Conservation (phyloP, 2,888 invertebrate genomes). For the Clitarchus hookeri region DNA sequence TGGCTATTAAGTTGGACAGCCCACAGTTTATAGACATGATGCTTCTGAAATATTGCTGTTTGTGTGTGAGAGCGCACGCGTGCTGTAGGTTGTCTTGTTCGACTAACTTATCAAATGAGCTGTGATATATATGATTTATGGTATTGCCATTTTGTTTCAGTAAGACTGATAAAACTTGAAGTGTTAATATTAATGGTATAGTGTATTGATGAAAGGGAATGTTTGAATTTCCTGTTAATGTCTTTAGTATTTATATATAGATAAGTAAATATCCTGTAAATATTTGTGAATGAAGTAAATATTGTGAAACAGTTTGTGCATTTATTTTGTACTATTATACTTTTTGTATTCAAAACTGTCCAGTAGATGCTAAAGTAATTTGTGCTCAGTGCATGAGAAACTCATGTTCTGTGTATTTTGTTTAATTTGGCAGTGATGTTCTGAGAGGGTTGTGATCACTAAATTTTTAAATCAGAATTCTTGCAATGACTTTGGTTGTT, state of each 20-base stretch:
- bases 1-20: too few species aligned
- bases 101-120: not conserved
- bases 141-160: not conserved
- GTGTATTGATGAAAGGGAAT: not conserved
- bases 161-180: slow-evolving; percentile 6
- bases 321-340: too few species aligned
- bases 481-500: too few species aligned
- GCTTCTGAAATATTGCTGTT: not conserved
- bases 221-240: not conserved
- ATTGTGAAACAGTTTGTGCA: not conserved
- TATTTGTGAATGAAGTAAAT: not conserved
- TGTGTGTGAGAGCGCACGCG: not conserved
- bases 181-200: not conserved
- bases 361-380: too few species aligned
- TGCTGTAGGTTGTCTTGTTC: not conserved
- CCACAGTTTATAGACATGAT: not conserved
- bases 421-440: too few species aligned
- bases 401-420: too few species aligned
- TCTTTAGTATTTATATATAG: not conserved
- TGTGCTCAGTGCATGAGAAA: too few species aligned
- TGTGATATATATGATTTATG: slow-evolving; percentile 14
- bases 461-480: too few species aligned
- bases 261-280: not conserved
- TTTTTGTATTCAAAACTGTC: too few species aligned
- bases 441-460: too few species aligned